Evolutionary conservation across 2,888 invertebrate species (phyloP).

Genomic region (Uloborus plumipes): DNA sequence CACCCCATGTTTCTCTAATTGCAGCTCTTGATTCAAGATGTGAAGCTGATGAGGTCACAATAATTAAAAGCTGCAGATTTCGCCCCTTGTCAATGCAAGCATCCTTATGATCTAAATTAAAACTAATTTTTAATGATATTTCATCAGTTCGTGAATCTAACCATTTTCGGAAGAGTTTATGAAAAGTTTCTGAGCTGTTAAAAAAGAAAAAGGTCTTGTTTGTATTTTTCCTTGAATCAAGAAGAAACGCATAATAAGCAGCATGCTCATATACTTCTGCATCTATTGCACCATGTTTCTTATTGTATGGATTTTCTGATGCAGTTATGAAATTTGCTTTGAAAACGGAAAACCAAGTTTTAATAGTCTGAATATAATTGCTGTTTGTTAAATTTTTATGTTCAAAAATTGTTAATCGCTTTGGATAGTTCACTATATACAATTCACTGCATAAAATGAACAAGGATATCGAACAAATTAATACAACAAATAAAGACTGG

Average conservation of each 20-base stretch:
- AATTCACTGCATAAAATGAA: constrained; percentile 40
- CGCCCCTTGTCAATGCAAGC: constrained; percentile 59
- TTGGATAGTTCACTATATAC: constrained; percentile 17
- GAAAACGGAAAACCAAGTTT: constrained; percentile 9
- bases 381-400: not conserved
- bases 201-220: constrained; percentile 52
- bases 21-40: constrained; percentile 79
- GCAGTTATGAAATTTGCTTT: constrained; percentile 3
- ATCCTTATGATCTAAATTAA: constrained; percentile 40
- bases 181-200: constrained; percentile 40
- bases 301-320: not conserved
- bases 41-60: constrained; percentile 81
- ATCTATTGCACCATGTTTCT: not conserved
- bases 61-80: constrained; percentile 75
- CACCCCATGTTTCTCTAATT: constrained; percentile 81
- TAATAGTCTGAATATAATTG: constrained; percentile 14
- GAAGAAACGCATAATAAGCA: constrained; percentile 35
- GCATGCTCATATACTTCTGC: constrained; percentile 23
- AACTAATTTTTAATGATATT: constrained; percentile 21
- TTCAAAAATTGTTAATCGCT: constrained; percentile 3
- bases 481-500: constrained; percentile 15
- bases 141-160: constrained; percentile 12
- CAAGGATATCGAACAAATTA: constrained; percentile 32
- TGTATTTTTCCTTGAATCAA: constrained; percentile 17
- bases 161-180: constrained; percentile 40